Evolutionary conservation across 2,797 vertebrate genomes (phyloP).

Genomic region (Sylvia borin): DNA sequence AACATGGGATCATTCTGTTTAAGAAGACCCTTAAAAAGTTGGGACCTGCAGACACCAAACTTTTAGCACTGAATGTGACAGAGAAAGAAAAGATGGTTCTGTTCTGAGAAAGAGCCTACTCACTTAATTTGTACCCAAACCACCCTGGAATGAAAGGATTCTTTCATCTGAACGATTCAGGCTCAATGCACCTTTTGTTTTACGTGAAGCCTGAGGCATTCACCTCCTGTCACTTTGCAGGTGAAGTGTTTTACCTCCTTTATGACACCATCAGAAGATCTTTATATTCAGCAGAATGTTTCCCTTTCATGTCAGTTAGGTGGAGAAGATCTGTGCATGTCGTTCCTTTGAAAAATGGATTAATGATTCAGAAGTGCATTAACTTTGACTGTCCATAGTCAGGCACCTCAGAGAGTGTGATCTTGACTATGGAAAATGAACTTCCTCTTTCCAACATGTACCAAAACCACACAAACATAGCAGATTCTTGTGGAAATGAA

Average conservation of each 20-base stretch:
- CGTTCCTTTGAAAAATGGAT: background rate
- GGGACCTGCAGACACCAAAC: background rate
- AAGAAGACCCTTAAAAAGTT: background rate
- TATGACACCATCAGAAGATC: background rate
- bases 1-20: background rate
- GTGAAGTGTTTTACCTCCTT: background rate
- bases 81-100: background rate
- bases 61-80: background rate
- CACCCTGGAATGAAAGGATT: background rate
- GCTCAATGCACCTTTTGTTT: constrained; percentile 29
- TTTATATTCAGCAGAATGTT: background rate
- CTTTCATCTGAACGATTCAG: background rate
- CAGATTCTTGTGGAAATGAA: background rate
- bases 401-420: background rate
- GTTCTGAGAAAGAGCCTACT: background rate
- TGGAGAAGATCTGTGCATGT: background rate
- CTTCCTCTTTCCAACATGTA: background rate
- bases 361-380: background rate
- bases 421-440: background rate
- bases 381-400: background rate
- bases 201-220: background rate
- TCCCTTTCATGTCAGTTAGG: background rate
- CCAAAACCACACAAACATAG: background rate
- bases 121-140: background rate
- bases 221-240: constrained; percentile 1